phyloP scores from a whole-genome alignment of 2,888 invertebrate genomes.

The Venustoraphidia nigricollis region DNA sequence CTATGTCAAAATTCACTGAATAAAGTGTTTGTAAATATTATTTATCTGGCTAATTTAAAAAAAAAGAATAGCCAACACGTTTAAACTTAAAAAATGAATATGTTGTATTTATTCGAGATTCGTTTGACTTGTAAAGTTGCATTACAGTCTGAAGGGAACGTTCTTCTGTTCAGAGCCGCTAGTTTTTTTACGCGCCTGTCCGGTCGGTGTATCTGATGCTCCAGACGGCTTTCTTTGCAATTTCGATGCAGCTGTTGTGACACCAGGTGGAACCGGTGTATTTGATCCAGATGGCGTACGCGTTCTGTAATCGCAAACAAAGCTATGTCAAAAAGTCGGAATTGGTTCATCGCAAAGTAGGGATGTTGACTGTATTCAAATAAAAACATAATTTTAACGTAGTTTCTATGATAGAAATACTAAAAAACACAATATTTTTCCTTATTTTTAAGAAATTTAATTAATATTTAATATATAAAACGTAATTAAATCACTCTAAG shows the following conservation, averaged over 20 bases:
- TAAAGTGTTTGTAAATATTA: not conserved
- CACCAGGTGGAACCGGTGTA: slow-evolving; percentile 50
- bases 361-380: too few relatives aligned
- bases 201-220: slow-evolving; percentile 47
- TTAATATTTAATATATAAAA: too few relatives aligned
- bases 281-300: slow-evolving; percentile 64
- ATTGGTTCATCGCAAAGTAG: slow-evolving; percentile 7
- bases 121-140: slow-evolving; percentile 7
- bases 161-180: slow-evolving; percentile 35
- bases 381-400: too few relatives aligned
- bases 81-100: not conserved
- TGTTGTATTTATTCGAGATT: not conserved
- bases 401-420: too few relatives aligned
- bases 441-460: too few relatives aligned
- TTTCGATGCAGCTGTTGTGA: slow-evolving; percentile 44
- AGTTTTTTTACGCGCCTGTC: slow-evolving; percentile 24
- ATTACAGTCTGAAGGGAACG: slow-evolving; percentile 62
- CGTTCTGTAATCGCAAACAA: slow-evolving; percentile 34
- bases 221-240: slow-evolving; percentile 50
- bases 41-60: not conserved
- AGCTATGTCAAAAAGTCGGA: slow-evolving; percentile 4
- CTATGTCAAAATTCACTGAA: too few relatives aligned
- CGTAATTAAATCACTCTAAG: too few relatives aligned
- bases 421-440: too few relatives aligned
- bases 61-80: slow-evolving; percentile 2